Evolutionary conservation across 2,113 vertebrate genomes (phyloP), one percentile per base, ranked within the genome.

Genomic region (Euleptes europaea): DNA sequence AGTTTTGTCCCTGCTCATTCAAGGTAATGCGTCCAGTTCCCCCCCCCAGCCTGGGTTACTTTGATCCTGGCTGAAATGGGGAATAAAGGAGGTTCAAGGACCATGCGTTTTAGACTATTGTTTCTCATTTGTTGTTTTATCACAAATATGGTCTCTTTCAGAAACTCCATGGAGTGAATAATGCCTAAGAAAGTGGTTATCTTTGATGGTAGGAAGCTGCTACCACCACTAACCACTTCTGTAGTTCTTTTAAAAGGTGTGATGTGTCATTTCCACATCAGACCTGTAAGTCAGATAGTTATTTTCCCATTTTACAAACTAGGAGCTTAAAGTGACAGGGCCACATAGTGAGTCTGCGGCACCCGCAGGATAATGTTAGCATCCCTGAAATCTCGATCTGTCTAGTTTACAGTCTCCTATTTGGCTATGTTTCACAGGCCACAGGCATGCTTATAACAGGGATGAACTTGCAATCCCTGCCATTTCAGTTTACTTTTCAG

Each of bases 401-500:
- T 78, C 77, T 70, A 72, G 84, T 54, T 74, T 85, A 86, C 78
- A 73, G 11, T 79, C 4, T 69, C 77, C 51, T 72, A 72, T 5
- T 79, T n/a, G 78, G 28, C 51, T 88, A 2, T 47, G 40, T 49
- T 90, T 93, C 84, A 80, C 9, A 76, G 78, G 84, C 71, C 38
- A 77, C 19, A 72, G 74, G 74, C 35, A 23, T 82, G 28, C 70
- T 90, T 80, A 80, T 88, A 87, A 86, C 92, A 90, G 38, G 81
- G 87, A 92, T 88, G 17, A 5, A 83, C 21, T 79, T 88, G n/a
- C 75, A 54, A 7, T 28, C 44, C 19, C n/a, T 86, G 72, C 71
- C 60, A 78, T 23, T 82, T 70, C 82, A 84, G 28, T 66, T 91
- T 93, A 51, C 83, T 26, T 66, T 89, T 67, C 87, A 90, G 74